Evolutionary conservation across 2,797 vertebrate species (phyloP).

Genomic region (Margarornis squamiger): DNA sequence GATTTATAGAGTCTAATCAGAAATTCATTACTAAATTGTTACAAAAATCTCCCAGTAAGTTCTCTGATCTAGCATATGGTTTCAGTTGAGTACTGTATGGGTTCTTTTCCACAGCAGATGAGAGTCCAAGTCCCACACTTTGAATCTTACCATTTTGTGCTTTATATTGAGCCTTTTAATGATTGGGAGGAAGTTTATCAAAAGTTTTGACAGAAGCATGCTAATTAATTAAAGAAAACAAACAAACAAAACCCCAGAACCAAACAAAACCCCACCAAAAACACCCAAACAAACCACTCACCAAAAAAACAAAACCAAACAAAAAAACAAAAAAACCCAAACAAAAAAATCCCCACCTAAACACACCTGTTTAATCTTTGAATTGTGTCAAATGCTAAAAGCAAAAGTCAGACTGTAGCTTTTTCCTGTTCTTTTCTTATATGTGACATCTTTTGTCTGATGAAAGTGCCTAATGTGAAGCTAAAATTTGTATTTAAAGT

Average conservation of each 20-base stretch:
- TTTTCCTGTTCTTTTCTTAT: background rate
- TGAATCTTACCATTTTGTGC: background rate
- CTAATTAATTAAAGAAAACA: background rate
- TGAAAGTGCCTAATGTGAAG: background rate
- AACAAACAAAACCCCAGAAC: background rate
- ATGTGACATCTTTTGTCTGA: background rate
- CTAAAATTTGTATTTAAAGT: background rate
- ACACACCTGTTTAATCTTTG: background rate
- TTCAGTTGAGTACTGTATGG: background rate
- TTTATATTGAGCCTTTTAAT: background rate
- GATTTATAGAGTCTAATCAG: background rate
- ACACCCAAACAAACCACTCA: no score
- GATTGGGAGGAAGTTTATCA: background rate
- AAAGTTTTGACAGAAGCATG: background rate
- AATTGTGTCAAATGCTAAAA: background rate
- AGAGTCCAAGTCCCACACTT: background rate
- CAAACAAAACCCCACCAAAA: background rate
- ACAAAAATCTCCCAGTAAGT: background rate
- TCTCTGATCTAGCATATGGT: background rate
- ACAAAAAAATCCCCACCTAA: rapidly evolving
- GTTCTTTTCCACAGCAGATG: background rate
- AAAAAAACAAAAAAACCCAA: no score
- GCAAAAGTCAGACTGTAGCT: background rate
- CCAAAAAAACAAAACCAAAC: no score
- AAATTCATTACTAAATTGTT: background rate